These are phyloP conservation scores for Myripristis jacobus DNA, from an alignment of 2,797 vertebrate genomes.

Conservation along the genomic window DNA sequence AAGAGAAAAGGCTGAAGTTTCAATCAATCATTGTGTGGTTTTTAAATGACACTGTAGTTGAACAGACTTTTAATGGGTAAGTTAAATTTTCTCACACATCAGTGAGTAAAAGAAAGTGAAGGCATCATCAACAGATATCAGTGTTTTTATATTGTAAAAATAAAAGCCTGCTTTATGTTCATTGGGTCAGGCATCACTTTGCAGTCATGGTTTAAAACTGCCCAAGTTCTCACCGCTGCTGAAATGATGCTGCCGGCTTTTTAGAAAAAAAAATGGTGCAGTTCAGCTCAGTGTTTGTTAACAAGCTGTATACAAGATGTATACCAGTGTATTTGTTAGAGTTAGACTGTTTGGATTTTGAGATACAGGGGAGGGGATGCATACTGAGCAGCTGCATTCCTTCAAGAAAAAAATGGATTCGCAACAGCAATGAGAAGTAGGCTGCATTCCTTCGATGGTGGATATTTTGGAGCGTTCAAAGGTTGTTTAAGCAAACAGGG, in stretches of 20 bases:
- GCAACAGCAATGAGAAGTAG: slow-evolving; percentile 39
- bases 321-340: slow-evolving; percentile 29
- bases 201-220: background rate
- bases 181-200: no score
- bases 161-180: no score
- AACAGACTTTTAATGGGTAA: background rate
- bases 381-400: slow-evolving; percentile 52
- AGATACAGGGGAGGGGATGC: slow-evolving; percentile 5
- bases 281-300: background rate
- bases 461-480: slow-evolving; percentile 44
- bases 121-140: no score
- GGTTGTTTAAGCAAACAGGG: slow-evolving; percentile 43
- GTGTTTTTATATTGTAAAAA: no score
- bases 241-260: background rate
- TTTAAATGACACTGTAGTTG: background rate
- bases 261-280: slow-evolving; percentile 5
- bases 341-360: slow-evolving; percentile 26
- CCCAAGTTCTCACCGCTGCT: background rate
- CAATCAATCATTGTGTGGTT: background rate
- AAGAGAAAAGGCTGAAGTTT: background rate
- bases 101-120: no score
- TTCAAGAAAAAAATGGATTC: slow-evolving; percentile 23
- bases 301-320: slow-evolving; percentile 1
- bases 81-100: no score
- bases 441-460: slow-evolving; percentile 60